These are phyloP conservation scores for Sminthopsis crassicaudata DNA, from an alignment of 2,113 vertebrate genomes.

Conservation along the genomic window DNA sequence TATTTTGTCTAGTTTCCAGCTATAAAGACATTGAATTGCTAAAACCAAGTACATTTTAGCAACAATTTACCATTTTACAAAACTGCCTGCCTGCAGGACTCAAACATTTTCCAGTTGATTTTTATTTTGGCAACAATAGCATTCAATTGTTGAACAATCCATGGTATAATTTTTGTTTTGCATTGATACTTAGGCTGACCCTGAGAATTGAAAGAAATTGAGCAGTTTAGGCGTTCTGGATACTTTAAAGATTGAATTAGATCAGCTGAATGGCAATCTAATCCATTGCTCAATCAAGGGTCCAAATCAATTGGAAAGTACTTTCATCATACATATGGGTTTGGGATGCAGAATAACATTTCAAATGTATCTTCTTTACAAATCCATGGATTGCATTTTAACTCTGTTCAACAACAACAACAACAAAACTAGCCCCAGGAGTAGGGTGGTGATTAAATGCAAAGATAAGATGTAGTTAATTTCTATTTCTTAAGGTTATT, in stretches of 20 bases:
- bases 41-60: neutral
- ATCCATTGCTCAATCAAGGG: neutral
- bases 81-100: neutral
- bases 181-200: neutral
- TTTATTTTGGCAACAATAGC: conserved; percentile 21
- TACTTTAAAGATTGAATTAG: neutral
- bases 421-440: neutral
- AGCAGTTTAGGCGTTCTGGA: neutral
- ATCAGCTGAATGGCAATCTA: neutral
- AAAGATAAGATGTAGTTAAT: neutral
- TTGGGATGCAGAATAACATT: neutral
- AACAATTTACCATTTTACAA: conserved; percentile 8
- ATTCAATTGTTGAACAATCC: conserved; percentile 30
- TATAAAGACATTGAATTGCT: neutral
- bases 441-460: neutral
- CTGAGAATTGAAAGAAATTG: neutral
- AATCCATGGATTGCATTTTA: conserved; percentile 29
- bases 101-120: neutral
- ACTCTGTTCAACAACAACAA: conserved; percentile 3
- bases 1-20: conserved; percentile 8
- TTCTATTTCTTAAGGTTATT: neutral
- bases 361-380: conserved; percentile 11
- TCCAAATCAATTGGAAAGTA: conserved; percentile 16
- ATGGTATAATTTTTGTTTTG: neutral
- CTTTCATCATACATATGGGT: neutral